phyloP scores from a whole-genome alignment of 2,888 invertebrate genomes.

The Campoletis raptor region DNA sequence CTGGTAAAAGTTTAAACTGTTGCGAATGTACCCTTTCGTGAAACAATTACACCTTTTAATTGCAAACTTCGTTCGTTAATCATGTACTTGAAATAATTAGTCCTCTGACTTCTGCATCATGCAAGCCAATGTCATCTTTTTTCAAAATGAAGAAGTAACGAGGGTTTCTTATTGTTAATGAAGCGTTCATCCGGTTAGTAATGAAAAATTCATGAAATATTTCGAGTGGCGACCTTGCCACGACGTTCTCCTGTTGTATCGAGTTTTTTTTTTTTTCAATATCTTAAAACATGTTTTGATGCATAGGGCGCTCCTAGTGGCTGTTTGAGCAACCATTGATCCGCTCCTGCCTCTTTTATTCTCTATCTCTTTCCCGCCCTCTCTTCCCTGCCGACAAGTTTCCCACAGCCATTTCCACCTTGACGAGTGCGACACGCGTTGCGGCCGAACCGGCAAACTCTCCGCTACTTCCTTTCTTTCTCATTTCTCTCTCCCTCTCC shows the following conservation, averaged over 20 bases:
- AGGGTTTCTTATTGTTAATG: neutral
- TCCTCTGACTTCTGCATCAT: neutral
- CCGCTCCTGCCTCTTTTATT: constrained; percentile 70
- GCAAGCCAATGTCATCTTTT: neutral
- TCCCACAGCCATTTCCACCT: constrained; percentile 71
- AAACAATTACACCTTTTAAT: neutral
- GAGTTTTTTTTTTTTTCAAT: constrained; percentile 42
- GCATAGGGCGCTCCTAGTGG: constrained; percentile 51
- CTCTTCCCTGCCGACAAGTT: constrained; percentile 64
- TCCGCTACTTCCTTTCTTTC: neutral
- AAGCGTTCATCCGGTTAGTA: neutral
- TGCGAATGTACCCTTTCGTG: neutral
- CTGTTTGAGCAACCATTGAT: constrained; percentile 73
- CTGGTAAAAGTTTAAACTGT: neutral
- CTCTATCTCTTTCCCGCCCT: neutral
- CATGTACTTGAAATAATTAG: no score
- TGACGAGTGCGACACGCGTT: constrained; percentile 72
- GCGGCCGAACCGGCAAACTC: constrained; percentile 69
- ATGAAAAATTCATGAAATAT: constrained; percentile 46
- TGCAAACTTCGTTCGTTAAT: neutral
- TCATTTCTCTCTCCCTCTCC: constrained; percentile 5
- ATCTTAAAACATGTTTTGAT: constrained; percentile 38
- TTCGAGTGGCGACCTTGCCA: constrained; percentile 52
- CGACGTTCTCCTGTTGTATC: constrained; percentile 50
- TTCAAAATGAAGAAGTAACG: neutral